Conservation (phyloP, 2,797 vertebrate species). For the Hephaestus fuliginosus region DNA sequence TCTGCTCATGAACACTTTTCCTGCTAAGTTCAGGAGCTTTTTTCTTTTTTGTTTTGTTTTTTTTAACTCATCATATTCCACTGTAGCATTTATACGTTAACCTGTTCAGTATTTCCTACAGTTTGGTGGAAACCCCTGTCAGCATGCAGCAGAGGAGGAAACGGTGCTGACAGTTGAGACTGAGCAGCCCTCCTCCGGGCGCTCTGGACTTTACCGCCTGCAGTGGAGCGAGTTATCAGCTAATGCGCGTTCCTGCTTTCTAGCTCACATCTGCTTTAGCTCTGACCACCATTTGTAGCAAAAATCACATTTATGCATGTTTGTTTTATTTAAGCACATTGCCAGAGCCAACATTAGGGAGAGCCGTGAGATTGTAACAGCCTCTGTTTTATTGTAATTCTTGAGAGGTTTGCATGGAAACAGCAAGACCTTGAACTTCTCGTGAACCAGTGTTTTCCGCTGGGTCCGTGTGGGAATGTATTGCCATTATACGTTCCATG, state of each 20-base stretch:
- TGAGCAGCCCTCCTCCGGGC: slow-evolving; percentile 50
- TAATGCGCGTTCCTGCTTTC: slow-evolving; percentile 49
- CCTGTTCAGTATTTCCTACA: slow-evolving; percentile 48
- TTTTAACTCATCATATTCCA: slow-evolving; percentile 4
- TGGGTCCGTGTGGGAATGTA: slow-evolving; percentile 23
- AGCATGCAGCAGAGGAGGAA: slow-evolving; percentile 38
- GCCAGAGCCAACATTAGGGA: slow-evolving; percentile 11
- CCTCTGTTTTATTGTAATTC: slow-evolving; percentile 15
- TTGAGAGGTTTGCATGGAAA: slow-evolving; percentile 34
- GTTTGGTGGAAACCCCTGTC: slow-evolving; percentile 39
- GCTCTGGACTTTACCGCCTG: slow-evolving; percentile 48
- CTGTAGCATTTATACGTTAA: background rate
- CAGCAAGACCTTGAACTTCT: slow-evolving; percentile 62
- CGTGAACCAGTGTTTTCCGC: slow-evolving; percentile 47
- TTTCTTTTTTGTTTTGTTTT: slow-evolving; percentile 17
- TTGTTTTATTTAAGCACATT: slow-evolving; percentile 30
- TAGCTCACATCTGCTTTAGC: slow-evolving; percentile 38
- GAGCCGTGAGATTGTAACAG: slow-evolving; percentile 13
- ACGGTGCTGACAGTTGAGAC: slow-evolving; percentile 59
- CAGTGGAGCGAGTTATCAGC: slow-evolving; percentile 47
- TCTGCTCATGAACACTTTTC: background rate
- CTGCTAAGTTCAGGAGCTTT: slow-evolving; percentile 22
- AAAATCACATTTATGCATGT: slow-evolving; percentile 22
- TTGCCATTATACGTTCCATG: slow-evolving; percentile 19
- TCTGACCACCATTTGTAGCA: slow-evolving; percentile 32